A percentile compares a stretch with the other conserved stretches of the same genome.
phyloP scores from a whole-genome alignment of 2,888 invertebrate genomes.

The Ditula angustiorana region DNA sequence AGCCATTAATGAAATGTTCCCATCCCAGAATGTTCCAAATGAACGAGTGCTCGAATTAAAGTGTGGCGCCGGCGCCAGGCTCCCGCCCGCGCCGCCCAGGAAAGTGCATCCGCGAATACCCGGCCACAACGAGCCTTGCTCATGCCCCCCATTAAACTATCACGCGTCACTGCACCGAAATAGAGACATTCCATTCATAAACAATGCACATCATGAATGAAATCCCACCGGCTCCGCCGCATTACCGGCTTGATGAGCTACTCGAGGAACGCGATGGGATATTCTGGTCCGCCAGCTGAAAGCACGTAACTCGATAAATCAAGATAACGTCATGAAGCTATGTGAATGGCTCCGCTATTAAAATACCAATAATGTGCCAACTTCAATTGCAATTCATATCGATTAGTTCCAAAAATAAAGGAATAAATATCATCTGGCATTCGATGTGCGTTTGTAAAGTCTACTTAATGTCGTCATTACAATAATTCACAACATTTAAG shows the following conservation, averaged over 20 bases:
- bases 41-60: constrained; percentile 45
- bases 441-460: constrained; percentile 56
- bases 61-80: constrained; percentile 50
- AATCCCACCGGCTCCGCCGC: constrained; percentile 65
- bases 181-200: constrained; percentile 74
- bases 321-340: constrained; percentile 75
- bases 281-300: constrained; percentile 64
- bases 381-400: constrained; percentile 66
- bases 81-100: constrained; percentile 56
- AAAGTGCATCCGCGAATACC: constrained; percentile 73
- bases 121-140: constrained; percentile 59
- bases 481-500: constrained; percentile 19
- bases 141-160: constrained; percentile 63
- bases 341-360: constrained; percentile 75
- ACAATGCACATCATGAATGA: constrained; percentile 72
- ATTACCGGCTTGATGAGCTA: constrained; percentile 69
- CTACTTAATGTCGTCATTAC: constrained; percentile 27
- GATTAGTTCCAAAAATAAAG: constrained; percentile 62
- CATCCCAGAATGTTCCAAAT: constrained; percentile 41
- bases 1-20: constrained; percentile 27
- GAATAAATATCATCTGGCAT: constrained; percentile 47
- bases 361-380: constrained; percentile 78
- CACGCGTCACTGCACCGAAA: constrained; percentile 72
- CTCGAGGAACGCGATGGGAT: constrained; percentile 56
- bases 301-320: constrained; percentile 69